Conservation (phyloP, 2,888 invertebrate species). For the Patella depressa region DNA sequence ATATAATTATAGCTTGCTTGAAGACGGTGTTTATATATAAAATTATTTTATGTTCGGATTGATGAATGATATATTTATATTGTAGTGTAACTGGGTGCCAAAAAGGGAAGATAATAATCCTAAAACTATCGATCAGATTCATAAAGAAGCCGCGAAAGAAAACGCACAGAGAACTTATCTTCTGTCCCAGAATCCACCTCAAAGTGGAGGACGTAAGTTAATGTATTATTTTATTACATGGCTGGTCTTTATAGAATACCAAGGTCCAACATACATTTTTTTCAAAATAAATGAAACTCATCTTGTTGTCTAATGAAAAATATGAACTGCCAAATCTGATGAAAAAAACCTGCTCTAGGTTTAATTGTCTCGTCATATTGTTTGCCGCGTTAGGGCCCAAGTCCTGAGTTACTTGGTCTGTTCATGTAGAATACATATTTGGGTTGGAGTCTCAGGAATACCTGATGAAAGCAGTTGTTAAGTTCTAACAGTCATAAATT, state of each 20-base stretch:
- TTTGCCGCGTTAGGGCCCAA: no score
- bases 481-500: no score
- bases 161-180: slow-evolving; percentile 25
- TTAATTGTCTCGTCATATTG: no score
- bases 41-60: not conserved
- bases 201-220: slow-evolving; percentile 30
- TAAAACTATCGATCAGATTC: slow-evolving; percentile 94
- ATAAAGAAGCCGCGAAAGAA: slow-evolving; percentile 79
- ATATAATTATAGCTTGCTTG: not conserved
- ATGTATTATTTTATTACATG: not conserved
- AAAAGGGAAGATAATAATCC: slow-evolving; percentile 89
- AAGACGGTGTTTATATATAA: not conserved
- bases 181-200: slow-evolving; percentile 26
- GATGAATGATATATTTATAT: slow-evolving; percentile 14
- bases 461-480: no score
- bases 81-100: slow-evolving; percentile 85
- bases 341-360: no score
- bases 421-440: no score
- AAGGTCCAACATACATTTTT: no score
- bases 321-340: no score
- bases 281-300: no score
- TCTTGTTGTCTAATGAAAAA: no score
- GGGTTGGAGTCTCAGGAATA: no score
- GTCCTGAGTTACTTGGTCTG: no score
- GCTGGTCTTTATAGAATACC: not conserved